Base-by-base conservation (phyloP, 92 coral and sea anemone species). In the Virgularia gustaviana region DNA sequence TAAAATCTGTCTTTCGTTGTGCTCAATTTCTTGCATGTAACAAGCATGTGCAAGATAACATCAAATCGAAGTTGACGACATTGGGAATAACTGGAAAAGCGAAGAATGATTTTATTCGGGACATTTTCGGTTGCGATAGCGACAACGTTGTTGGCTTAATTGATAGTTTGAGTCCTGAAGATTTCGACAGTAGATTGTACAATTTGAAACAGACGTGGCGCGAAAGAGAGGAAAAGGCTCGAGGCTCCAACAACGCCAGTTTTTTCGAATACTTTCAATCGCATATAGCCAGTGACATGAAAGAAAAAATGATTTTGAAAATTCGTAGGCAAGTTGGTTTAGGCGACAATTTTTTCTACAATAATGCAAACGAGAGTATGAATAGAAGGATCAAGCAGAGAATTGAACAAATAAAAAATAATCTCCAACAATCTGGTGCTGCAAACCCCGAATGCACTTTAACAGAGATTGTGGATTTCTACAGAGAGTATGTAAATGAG, bases 121-220 rank as follows among this genome's bases (percentile, higher is more conserved):
- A 65, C 63, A 76, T 82, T 22, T 82, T 56, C 28, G 86, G 86
- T 2, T 58, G 43, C 15, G 85, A 80, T 3, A 33, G 15, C 13
- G 24, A 11, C 25, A 49, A 59, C 53, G 66, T 49, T 31, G 37
- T 18, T 33, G 83, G 79, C 2, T 42, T 68, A 15, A 56, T 56
- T n/a, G 62, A 79, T 63, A 20, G 39, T 1, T 6, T 20, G 12
- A 33, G 57, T 22, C n/a, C 31, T 25, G 81, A 63, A 25, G 81
- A 75, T 19, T 81, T 81, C 33, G 86, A 81, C 76, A 36, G 61
- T 8, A 81, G 55, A 41, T 67, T 81, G 49, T 57, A n/a, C n/a
- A n/a, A n/a, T n/a, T n/a, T n/a, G n/a, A n/a, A n/a, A n/a, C n/a
- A n/a, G n/a, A n/a, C n/a, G n/a, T 79, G 78, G 83, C 60, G 71